phyloP scores from a whole-genome alignment of 2,113 vertebrate genomes.

The Rousettus leschenaultii region DNA sequence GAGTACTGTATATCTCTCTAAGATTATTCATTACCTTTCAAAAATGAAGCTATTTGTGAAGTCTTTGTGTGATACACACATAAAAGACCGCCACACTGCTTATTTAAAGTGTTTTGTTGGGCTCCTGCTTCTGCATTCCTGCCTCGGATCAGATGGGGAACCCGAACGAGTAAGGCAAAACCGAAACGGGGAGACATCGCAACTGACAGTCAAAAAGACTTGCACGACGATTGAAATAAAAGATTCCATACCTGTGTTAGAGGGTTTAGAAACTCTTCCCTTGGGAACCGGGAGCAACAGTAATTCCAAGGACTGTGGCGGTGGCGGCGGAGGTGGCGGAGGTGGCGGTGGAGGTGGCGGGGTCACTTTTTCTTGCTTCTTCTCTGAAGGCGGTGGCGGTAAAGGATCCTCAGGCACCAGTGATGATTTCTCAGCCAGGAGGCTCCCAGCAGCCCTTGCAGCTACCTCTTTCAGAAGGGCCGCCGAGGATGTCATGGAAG shows the following conservation, averaged over 20 bases:
- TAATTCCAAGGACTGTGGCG: slow-evolving; percentile 92
- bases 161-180: slow-evolving; percentile 22
- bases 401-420: slow-evolving; percentile 90
- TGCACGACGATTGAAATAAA: neutral
- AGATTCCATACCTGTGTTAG: slow-evolving; percentile 87
- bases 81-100: slow-evolving; percentile 65
- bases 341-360: slow-evolving; percentile 80
- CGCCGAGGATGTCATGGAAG: slow-evolving; percentile 98
- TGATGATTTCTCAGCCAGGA: slow-evolving; percentile 93
- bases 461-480: slow-evolving; percentile 98
- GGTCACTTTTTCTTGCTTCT: slow-evolving; percentile 92
- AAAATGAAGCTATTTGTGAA: slow-evolving; percentile 57
- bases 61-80: slow-evolving; percentile 49
- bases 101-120: slow-evolving; percentile 48
- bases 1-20: slow-evolving; percentile 12
- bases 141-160: slow-evolving; percentile 12
- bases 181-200: neutral
- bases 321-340: slow-evolving; percentile 85
- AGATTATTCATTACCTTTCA: slow-evolving; percentile 70
- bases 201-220: neutral
- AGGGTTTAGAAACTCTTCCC: slow-evolving; percentile 90
- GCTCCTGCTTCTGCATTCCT: slow-evolving; percentile 23
- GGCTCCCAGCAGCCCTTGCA: slow-evolving; percentile 95
- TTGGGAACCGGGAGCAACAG: slow-evolving; percentile 93
- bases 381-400: slow-evolving; percentile 88